Percentiles rank a stretch among this genome's conserved stretches.
Conservation (phyloP, 2,888 invertebrate species). For the Bombylius major region DNA sequence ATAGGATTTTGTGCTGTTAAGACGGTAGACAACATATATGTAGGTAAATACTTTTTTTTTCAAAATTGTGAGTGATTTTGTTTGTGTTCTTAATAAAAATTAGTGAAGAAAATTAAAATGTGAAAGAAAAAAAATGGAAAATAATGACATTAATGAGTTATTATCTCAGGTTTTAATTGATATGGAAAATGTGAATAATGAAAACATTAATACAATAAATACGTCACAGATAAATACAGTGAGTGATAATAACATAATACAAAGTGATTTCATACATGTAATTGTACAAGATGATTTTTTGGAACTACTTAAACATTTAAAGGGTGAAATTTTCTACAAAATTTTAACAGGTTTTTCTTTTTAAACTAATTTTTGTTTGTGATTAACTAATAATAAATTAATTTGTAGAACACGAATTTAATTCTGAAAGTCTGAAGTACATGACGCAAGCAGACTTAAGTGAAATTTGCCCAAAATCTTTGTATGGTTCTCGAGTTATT, state of each 20-base stretch:
- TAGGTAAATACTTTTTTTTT: no score
- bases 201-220: background rate
- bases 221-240: no score
- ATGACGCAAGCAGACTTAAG: background rate
- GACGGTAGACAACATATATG: no score
- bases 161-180: background rate
- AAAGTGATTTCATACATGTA: background rate
- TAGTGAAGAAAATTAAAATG: no score
- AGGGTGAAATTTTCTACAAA: background rate
- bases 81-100: no score
- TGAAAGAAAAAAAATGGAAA: no score
- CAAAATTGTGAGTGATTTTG: no score
- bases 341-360: background rate
- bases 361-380: no score
- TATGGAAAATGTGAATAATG: background rate
- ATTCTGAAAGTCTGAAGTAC: background rate
- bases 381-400: no score
- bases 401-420: background rate
- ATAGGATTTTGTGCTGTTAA: no score
- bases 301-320: background rate
- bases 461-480: background rate
- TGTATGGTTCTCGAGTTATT: background rate
- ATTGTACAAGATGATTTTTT: background rate
- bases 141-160: background rate
- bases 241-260: background rate